Base-by-base conservation (phyloP, 2,888 invertebrate species). In the Rotaria socialis region DNA sequence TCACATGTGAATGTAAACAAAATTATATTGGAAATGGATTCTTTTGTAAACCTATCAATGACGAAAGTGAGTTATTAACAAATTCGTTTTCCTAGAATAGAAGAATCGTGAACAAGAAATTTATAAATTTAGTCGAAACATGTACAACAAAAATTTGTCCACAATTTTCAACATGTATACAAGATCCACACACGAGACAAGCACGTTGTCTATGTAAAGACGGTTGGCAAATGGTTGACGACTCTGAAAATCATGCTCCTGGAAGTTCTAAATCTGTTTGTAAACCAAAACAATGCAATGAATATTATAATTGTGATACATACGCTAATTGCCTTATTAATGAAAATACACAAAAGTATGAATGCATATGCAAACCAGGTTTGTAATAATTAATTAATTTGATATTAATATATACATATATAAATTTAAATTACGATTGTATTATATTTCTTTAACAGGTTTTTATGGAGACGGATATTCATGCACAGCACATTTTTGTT, bases 1-100 rank as follows among this genome's bases (percentile, higher is more conserved):
- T 75, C 58, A 85, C 56, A n/a, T 86, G 86, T 50, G 47, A 58
- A 43, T 86, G 86, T 84, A 80, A 55, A 55, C 75, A 56, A 35
- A 75, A 85, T n/a, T 86, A 86, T 60, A 86, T 85, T 55, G 86
- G 86, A 10, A 85, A 85, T 67, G 86, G 86, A 47, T 75, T 84
- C 58, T 74, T 74, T 16, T 86, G 86, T 60, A 80, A 80, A 80
- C 47, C 80, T 11, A 80, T 80, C 19, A 47, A 80, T 43, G 80
- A 47, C 47, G 47, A n/a, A 80, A n/a, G 80, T 80, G n/a, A 35
- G 67, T 11, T 1, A 67, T 67, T 11, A 14, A 52, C 11, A 16
- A 52, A 16, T 52, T 52, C 14, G 1, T 52, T 14, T 52, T 52
- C 52, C 16, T 52, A 16, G 52, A 11, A 52, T 52, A 14, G 14